Conservation (phyloP, 2,797 vertebrate genomes). For the Huso huso region DNA sequence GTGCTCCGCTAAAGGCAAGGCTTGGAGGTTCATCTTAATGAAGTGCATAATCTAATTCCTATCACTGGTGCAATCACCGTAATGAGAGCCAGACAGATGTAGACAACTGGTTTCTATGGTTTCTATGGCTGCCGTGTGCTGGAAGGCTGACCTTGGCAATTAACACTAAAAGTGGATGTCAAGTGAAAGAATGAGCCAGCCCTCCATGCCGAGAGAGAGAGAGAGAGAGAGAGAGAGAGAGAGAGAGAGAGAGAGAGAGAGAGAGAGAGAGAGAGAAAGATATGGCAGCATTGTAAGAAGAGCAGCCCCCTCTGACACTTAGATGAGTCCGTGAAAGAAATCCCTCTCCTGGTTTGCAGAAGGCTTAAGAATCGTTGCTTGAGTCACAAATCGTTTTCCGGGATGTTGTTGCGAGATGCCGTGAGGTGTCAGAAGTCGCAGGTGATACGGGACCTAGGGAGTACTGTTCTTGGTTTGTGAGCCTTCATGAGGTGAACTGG, state of each 20-base stretch:
- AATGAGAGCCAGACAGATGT: constrained; percentile 21
- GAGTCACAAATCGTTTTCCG: too few relatives aligned
- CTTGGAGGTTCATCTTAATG: constrained; percentile 6
- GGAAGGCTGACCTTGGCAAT: constrained; percentile 33
- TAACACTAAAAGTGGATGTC: constrained; percentile 21
- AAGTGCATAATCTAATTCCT: constrained; percentile 8
- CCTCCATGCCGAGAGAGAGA: not conserved
- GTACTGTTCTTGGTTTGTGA: too few relatives aligned
- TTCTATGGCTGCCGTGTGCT: constrained; percentile 27
- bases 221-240: not conserved
- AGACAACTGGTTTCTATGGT: constrained; percentile 31
- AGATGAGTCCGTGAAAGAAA: too few relatives aligned
- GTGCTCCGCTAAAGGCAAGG: constrained; percentile 6
- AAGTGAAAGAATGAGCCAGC: constrained; percentile 10
- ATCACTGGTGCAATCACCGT: constrained; percentile 13
- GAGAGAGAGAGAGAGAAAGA: not conserved
- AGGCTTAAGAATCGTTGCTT: too few relatives aligned
- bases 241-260: not conserved
- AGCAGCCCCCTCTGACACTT: too few relatives aligned
- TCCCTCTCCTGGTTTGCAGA: too few relatives aligned
- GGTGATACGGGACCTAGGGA: too few relatives aligned
- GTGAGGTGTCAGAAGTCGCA: too few relatives aligned
- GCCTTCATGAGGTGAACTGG: too few relatives aligned
- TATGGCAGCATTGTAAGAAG: not conserved
- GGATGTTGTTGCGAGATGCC: too few relatives aligned